Evolutionary conservation across 2,797 vertebrate species (phyloP).

Genomic region (Premnoplex brunnescens): DNA sequence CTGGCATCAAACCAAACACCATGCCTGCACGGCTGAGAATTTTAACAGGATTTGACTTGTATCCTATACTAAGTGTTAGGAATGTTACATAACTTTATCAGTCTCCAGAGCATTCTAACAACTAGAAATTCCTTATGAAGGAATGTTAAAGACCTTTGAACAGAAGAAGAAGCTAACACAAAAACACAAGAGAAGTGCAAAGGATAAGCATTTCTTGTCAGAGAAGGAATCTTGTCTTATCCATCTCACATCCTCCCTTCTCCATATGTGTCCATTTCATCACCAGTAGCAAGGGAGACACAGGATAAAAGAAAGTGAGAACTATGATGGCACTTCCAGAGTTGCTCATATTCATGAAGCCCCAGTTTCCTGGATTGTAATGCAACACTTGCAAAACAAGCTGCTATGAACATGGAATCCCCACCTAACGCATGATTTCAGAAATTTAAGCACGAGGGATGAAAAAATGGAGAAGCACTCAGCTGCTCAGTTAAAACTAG

Average conservation of each 20-base stretch:
- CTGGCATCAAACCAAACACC: not conserved
- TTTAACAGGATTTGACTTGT: not conserved
- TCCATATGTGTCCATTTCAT: accelerated
- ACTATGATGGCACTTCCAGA: not conserved
- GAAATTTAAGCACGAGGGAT: not conserved
- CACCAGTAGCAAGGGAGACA: not conserved
- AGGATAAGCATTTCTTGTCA: not conserved
- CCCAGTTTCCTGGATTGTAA: accelerated
- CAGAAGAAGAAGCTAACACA: not conserved
- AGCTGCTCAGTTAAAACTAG: not conserved
- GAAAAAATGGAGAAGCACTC: not conserved
- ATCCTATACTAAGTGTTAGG: not conserved
- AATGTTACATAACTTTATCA: not conserved
- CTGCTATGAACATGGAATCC: not conserved
- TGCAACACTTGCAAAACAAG: not conserved
- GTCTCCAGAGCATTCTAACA: not conserved
- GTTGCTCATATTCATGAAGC: not conserved
- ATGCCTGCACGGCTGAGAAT: not conserved
- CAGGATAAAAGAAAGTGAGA: accelerated
- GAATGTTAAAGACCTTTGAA: not conserved
- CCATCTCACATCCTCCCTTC: not conserved
- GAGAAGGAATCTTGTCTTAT: not conserved
- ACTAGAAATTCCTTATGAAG: not conserved
- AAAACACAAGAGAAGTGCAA: not conserved
- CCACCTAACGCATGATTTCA: not conserved